Conservation (phyloP, 2,797 vertebrate genomes). For the Dermochelys coriacea region DNA sequence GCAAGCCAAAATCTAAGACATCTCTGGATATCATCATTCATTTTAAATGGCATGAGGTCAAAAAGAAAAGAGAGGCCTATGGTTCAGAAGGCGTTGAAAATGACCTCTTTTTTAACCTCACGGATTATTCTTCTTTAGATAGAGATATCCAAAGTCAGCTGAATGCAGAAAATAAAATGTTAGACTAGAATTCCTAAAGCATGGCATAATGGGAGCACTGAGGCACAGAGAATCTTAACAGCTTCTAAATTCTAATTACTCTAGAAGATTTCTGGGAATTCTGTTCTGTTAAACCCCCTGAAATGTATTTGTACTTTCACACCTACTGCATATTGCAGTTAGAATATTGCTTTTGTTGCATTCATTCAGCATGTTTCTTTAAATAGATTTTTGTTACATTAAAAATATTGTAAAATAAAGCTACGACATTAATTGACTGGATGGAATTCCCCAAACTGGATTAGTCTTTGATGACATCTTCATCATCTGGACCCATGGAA, state of each 20-base stretch:
- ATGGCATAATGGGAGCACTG: not conserved
- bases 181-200: not conserved
- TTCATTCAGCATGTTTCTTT: not conserved
- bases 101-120: not conserved
- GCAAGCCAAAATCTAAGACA: conserved; percentile 83
- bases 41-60: conserved; percentile 76
- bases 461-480: not conserved
- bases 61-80: conserved; percentile 75
- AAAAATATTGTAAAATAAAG: not conserved
- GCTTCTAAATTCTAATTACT: not conserved
- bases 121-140: not conserved
- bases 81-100: conserved; percentile 39
- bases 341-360: not conserved
- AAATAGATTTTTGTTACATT: not conserved
- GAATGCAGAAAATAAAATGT: not conserved
- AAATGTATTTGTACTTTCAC: not conserved
- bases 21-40: conserved; percentile 71
- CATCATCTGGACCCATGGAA: no score
- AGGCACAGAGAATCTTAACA: not conserved
- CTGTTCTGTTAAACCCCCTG: not conserved
- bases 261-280: not conserved
- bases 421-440: not conserved
- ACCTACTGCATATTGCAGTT: not conserved
- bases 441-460: not conserved
- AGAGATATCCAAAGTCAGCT: not conserved